These are phyloP conservation scores for Diarsia mendica DNA, from an alignment of 2,888 invertebrate genomes.

Conservation along the genomic window DNA sequence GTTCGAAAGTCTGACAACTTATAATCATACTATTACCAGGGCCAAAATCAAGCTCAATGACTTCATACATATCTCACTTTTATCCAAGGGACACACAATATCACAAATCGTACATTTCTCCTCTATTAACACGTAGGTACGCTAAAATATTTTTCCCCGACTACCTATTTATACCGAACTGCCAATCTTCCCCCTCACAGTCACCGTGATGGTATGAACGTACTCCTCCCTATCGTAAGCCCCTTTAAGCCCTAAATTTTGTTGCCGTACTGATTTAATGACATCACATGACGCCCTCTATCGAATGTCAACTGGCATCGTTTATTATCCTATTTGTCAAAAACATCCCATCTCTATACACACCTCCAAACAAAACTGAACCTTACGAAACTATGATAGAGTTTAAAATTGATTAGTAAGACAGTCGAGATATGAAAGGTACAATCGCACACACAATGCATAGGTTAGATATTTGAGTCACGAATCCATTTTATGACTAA, in stretches of 20 bases:
- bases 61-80: not conserved
- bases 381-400: not conserved
- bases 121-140: slow-evolving; percentile 56
- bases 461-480: slow-evolving; percentile 90
- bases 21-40: not conserved
- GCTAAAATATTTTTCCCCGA: slow-evolving; percentile 57
- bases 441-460: slow-evolving; percentile 72
- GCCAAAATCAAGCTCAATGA: not conserved
- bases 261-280: slow-evolving; percentile 89
- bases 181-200: slow-evolving; percentile 64
- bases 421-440: slow-evolving; percentile 52
- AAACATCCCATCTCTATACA: slow-evolving; percentile 58
- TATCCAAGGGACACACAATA: slow-evolving; percentile 1
- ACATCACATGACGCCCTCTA: slow-evolving; percentile 89
- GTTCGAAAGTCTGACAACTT: too few species aligned
- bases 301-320: slow-evolving; percentile 89
- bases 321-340: slow-evolving; percentile 64
- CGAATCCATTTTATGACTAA: slow-evolving; percentile 90
- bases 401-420: slow-evolving; percentile 46
- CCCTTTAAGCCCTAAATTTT: slow-evolving; percentile 86
- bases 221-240: slow-evolving; percentile 77
- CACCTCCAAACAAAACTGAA: slow-evolving; percentile 34
- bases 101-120: slow-evolving; percentile 13
- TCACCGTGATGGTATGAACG: slow-evolving; percentile 68
- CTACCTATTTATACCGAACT: slow-evolving; percentile 53